Conservation (phyloP, 1,140 invertebrate genomes). For the Orchestia grillus region DNA sequence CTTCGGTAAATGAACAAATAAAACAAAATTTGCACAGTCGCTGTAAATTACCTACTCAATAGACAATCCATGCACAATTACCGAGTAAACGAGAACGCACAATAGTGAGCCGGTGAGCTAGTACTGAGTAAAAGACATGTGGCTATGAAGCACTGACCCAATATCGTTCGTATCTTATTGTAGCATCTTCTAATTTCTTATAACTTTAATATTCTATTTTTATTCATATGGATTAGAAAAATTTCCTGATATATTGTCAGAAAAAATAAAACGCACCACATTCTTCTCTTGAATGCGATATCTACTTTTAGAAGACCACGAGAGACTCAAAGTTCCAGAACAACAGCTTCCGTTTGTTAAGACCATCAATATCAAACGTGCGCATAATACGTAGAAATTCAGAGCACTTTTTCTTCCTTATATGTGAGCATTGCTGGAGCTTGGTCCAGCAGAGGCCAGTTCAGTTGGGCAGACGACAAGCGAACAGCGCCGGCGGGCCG, state of each 20-base stretch:
- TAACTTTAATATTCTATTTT: not conserved
- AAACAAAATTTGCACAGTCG: not conserved
- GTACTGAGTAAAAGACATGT: not conserved
- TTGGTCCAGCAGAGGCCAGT: not conserved
- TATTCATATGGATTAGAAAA: not conserved
- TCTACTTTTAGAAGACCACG: not conserved
- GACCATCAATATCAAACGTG: not conserved
- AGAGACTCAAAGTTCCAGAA: not conserved
- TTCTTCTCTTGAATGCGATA: no score
- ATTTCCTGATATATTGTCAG: not conserved
- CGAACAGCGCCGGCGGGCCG: not conserved
- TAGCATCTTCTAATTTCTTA: not conserved
- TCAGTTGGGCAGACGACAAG: not conserved
- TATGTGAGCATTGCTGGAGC: not conserved
- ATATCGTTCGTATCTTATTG: not conserved
- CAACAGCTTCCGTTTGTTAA: not conserved
- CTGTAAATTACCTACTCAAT: not conserved
- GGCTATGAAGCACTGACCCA: not conserved
- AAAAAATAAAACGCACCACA: not conserved
- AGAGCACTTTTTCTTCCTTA: not conserved
- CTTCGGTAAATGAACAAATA: not conserved
- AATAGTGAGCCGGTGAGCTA: not conserved
- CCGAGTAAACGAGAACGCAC: not conserved
- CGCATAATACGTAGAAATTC: not conserved
- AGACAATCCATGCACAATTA: not conserved